Evolutionary conservation across 2,797 vertebrate species (phyloP).

Genomic region (Takifugu rubripes): DNA sequence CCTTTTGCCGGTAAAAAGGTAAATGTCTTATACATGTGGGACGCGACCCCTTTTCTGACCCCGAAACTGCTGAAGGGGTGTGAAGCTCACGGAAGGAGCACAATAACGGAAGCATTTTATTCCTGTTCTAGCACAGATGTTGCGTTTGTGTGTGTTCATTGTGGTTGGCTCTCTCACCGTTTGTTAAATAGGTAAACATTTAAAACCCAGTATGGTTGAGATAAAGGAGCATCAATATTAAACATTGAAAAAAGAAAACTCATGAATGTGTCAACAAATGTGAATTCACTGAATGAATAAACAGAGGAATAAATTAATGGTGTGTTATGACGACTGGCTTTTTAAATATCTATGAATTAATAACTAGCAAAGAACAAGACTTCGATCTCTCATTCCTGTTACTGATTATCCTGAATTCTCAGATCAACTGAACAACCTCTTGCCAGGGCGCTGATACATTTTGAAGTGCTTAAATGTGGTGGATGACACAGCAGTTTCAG

Average conservation of each 20-base stretch:
- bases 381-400: no score
- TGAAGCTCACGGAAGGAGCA: neutral
- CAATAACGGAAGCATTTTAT: neutral
- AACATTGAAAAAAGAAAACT: conserved; percentile 4
- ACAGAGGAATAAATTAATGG: conserved; percentile 34
- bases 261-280: conserved; percentile 27
- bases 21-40: conserved; percentile 17
- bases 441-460: no score
- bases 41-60: neutral
- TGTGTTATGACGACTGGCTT: no score
- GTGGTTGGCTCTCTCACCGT: conserved; percentile 17
- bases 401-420: no score
- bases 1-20: conserved; percentile 5
- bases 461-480: no score
- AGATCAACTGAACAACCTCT: no score
- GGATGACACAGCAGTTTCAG: no score
- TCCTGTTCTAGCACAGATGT: neutral
- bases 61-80: neutral
- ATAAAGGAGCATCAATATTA: conserved; percentile 12
- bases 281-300: conserved; percentile 9
- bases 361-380: no score
- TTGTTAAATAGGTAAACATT: conserved; percentile 27
- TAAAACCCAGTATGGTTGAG: conserved; percentile 24
- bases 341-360: no score
- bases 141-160: conserved; percentile 4